Percentiles rank a stretch among this genome's conserved stretches.
Conservation (phyloP, 1,140 invertebrate species). For the Pogonus chalceus region DNA sequence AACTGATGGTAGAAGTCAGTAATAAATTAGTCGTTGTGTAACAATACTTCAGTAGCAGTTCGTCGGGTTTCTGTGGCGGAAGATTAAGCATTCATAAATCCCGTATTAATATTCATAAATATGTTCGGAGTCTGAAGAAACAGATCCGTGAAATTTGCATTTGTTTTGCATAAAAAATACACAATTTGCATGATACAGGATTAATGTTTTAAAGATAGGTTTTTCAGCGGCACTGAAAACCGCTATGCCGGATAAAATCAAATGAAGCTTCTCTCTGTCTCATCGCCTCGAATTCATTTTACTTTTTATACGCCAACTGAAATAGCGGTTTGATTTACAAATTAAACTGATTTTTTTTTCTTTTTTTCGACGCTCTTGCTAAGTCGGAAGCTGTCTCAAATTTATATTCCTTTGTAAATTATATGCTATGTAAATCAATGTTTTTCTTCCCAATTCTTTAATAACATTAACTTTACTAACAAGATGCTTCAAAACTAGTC, state of each 20-base stretch:
- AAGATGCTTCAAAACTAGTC: too few relatives aligned
- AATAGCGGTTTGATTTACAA: constrained; percentile 1
- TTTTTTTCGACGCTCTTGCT: too few relatives aligned
- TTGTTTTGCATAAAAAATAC: constrained; percentile 3
- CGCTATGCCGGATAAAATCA: not conserved
- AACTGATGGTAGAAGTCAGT: too few relatives aligned
- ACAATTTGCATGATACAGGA: constrained; percentile 7
- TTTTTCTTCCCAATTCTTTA: too few relatives aligned
- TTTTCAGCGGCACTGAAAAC: not conserved
- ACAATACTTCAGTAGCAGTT: not conserved
- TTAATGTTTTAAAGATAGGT: constrained; percentile 7
- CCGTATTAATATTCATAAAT: constrained; percentile 6
- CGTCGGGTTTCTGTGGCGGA: not conserved
- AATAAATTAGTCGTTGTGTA: not conserved
- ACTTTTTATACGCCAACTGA: not conserved
- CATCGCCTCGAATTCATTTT: not conserved
- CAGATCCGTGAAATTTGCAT: constrained; percentile 6
- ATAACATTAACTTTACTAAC: too few relatives aligned
- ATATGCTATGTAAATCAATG: too few relatives aligned
- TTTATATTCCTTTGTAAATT: too few relatives aligned
- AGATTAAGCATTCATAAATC: constrained; percentile 7
- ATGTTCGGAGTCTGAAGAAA: constrained; percentile 4
- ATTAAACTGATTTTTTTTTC: too few relatives aligned
- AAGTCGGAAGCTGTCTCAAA: too few relatives aligned
- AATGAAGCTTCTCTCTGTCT: not conserved